phyloP scores from a whole-genome alignment of 2,888 invertebrate species.

The Drosophila nigricruria region DNA sequence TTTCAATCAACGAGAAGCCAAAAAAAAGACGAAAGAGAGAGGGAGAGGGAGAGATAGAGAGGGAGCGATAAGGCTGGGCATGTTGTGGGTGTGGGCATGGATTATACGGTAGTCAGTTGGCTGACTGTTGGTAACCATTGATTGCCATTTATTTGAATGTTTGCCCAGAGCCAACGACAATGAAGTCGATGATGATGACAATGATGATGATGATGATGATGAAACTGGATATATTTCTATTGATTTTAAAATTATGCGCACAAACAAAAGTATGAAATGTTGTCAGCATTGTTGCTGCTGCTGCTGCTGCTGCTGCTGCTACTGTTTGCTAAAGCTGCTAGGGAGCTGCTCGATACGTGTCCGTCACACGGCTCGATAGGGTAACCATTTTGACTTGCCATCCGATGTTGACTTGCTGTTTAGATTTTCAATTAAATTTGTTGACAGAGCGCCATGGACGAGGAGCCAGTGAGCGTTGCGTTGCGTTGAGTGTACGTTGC shows the following conservation, averaged over 20 bases:
- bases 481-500: slow-evolving; percentile 19
- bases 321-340: slow-evolving; percentile 51
- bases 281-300: slow-evolving; percentile 37
- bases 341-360: slow-evolving; percentile 38
- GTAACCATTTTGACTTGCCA: slow-evolving; percentile 62
- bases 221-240: slow-evolving; percentile 83
- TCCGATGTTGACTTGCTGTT: slow-evolving; percentile 76
- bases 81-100: slow-evolving; percentile 21
- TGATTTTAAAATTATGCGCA: slow-evolving; percentile 85
- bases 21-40: slow-evolving; percentile 11
- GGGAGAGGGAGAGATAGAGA: neutral
- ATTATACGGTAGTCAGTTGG: slow-evolving; percentile 61
- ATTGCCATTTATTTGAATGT: slow-evolving; percentile 74
- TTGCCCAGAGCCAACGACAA: slow-evolving; percentile 53
- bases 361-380: slow-evolving; percentile 41
- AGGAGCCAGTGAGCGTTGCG: slow-evolving; percentile 18
- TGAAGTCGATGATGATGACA: slow-evolving; percentile 19
- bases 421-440: slow-evolving; percentile 83
- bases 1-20: slow-evolving; percentile 66
- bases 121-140: slow-evolving; percentile 59
- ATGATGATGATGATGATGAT: slow-evolving; percentile 23
- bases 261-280: slow-evolving; percentile 77
- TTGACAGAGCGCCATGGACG: slow-evolving; percentile 59
- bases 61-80: slow-evolving; percentile 36
- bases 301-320: slow-evolving; percentile 33